Conservation (phyloP, 2,888 invertebrate species). For the Caenorhabditis sp. region DNA sequence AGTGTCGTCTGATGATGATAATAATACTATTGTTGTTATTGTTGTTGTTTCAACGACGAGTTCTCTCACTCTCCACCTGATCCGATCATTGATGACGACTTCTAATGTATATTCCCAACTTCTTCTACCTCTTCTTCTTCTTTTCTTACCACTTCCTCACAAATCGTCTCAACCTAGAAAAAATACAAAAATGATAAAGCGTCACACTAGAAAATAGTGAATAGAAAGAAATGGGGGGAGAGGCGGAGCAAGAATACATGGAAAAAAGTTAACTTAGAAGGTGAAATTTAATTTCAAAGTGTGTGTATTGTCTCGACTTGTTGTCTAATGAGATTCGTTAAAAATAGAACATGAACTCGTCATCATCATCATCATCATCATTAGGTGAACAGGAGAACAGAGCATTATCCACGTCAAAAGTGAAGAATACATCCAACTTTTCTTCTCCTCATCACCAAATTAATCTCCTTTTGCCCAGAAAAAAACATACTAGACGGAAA, state of each 20-base stretch:
- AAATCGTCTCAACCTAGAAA: no score
- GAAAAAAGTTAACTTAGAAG: no score
- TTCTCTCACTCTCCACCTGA: background rate
- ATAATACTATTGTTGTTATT: background rate
- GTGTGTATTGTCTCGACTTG: no score
- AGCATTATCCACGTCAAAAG: no score
- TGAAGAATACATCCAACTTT: background rate
- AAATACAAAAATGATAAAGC: no score
- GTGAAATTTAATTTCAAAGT: no score
- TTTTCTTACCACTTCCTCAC: background rate
- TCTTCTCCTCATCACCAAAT: background rate
- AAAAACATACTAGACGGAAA: background rate
- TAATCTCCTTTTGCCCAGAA: background rate
- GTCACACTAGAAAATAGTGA: no score
- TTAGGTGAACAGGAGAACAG: constrained; percentile 6
- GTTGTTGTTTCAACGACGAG: background rate
- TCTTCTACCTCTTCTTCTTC: background rate
- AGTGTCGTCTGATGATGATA: background rate
- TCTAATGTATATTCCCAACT: background rate
- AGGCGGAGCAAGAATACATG: no score
- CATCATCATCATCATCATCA: no score
- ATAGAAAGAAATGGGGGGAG: no score
- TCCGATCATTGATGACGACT: background rate
- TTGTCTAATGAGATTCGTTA: no score
- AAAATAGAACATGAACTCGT: no score